A percentile compares a stretch with the other conserved stretches of the same genome.
These are phyloP conservation scores for Macaca mulatta DNA, from an alignment of 2,113 vertebrate species.

Conservation along the genomic window DNA sequence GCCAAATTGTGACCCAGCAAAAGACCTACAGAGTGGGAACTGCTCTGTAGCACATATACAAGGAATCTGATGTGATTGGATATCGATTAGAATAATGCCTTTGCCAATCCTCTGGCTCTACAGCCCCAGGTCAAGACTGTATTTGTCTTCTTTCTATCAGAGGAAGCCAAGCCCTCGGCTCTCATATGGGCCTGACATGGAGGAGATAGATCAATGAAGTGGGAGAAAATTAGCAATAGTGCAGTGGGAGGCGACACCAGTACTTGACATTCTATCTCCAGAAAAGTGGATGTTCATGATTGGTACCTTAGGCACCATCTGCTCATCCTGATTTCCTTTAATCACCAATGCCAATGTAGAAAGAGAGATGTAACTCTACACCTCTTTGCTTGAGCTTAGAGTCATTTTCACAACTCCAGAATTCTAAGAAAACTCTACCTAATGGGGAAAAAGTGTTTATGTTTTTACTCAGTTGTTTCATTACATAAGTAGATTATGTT, in stretches of 20 bases:
- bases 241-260: background rate
- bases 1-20: background rate
- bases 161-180: background rate
- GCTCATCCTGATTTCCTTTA: background rate
- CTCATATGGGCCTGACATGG: background rate
- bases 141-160: background rate
- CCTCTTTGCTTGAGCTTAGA: background rate
- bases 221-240: background rate
- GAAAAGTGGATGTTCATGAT: background rate
- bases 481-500: background rate
- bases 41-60: background rate
- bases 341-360: background rate
- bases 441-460: background rate
- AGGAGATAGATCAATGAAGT: background rate
- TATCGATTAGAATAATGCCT: background rate
- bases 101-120: background rate
- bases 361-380: background rate
- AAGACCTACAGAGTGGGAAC: background rate
- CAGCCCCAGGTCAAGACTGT: background rate
- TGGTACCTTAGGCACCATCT: background rate
- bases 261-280: background rate
- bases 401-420: background rate
- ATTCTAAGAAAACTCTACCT: background rate
- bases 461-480: constrained; percentile 11
- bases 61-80: background rate